Base-by-base conservation (phyloP, 2,888 invertebrate species). In the Scaeva pyrastri region DNA sequence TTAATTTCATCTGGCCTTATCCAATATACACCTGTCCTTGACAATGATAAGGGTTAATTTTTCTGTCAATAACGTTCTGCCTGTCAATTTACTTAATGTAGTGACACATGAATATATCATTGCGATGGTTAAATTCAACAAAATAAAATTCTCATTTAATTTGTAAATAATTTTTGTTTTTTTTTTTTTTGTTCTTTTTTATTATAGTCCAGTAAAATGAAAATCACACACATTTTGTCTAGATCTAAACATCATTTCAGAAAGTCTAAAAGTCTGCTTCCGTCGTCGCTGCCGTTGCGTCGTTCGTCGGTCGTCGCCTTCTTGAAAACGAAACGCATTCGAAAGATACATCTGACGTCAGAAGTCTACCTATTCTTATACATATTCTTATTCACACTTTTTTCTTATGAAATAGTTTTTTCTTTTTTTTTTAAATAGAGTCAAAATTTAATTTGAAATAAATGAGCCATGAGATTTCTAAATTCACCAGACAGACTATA, bases 331-430 rank as follows among this genome's bases (percentile, higher is more conserved):
- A n/a, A n/a, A n/a, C 26, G 45, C 36, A 45, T 48, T 62, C 19
- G 5, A 43, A 52, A 19, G 60, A 43, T 26, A 14, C 45, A 66
- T 12, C 78, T 74, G 78, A 83, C 83, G 79, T 79, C 83, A 83
- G 50, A 70, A 31, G 8, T 31, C 31, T 31, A 31, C 31, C 8
- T 31, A 31, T 8, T 31, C 31, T 7, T 48, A 50, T 31, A 26
- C 56, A n/a, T n/a, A n/a, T n/a, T n/a, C n/a, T n/a, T n/a, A n/a
- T 70, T 41, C 68, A 23, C 52, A 64, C 45, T 72, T n/a, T n/a
- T n/a, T 56, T 50, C 41, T 41, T 31, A 8, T 52, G 23, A 21
- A 75, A 43, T 76, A 43, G 2, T 16, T 14, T 36, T 31, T 56
- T 16, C 26, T 45, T 45, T 23, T 26, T 1, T 43, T 4, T 1